phyloP scores from a whole-genome alignment of 2,797 vertebrate species.

The Enteromius fasciolatus region DNA sequence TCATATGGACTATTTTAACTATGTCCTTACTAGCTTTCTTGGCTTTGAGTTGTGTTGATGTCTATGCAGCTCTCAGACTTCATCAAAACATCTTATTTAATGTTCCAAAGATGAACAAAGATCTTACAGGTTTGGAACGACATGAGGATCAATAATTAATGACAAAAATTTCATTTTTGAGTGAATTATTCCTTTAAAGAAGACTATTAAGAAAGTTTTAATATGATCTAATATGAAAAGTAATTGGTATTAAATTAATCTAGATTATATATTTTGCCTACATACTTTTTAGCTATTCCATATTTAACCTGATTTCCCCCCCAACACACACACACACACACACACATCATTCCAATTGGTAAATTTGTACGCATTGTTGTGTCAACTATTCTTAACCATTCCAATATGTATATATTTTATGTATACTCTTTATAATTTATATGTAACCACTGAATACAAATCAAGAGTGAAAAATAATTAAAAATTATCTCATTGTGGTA shows the following conservation, averaged over 20 bases:
- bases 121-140: background rate
- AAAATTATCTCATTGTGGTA: background rate
- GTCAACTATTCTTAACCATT: background rate
- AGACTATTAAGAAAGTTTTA: background rate
- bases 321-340: no score
- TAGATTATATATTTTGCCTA: background rate
- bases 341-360: background rate
- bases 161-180: background rate
- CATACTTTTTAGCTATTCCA: background rate
- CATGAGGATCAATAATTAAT: background rate
- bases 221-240: background rate
- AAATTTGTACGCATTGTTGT: background rate
- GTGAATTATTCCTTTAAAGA: background rate
- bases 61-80: background rate
- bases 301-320: background rate
- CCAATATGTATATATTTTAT: background rate
- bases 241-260: background rate
- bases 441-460: background rate
- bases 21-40: background rate
- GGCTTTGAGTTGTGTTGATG: background rate
- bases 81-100: background rate
- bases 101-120: background rate
- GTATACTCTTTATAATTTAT: background rate
- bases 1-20: background rate
- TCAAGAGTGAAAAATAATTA: background rate